A percentile compares a stretch with the other conserved stretches of the same genome.
These are phyloP conservation scores for Dioctria rufipes DNA, from an alignment of 2,888 invertebrate genomes.

Conservation along the genomic window DNA sequence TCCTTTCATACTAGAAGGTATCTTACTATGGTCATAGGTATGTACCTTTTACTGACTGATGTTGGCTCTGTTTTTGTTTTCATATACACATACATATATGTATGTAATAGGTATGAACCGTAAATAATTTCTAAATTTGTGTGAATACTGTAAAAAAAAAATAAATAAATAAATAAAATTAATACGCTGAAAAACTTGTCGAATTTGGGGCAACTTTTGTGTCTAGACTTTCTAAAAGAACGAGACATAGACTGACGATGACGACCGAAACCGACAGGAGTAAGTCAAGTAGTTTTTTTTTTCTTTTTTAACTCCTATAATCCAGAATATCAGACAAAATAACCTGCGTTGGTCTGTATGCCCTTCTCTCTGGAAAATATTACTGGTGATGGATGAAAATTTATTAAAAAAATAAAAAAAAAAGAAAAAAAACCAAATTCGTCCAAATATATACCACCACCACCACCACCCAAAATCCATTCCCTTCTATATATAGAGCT, in stretches of 20 bases:
- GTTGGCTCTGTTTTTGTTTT: not conserved
- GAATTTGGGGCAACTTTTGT: constrained; percentile 45
- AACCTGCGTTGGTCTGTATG: not conserved
- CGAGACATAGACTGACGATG: not conserved
- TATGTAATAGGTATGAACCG: not conserved
- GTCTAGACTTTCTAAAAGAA: constrained; percentile 31
- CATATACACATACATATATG: not conserved
- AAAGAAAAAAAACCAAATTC: constrained; percentile 9
- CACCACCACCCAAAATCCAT: not conserved
- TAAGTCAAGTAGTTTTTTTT: not conserved
- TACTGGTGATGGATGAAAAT: too few relatives aligned
- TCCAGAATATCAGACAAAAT: constrained; percentile 13
- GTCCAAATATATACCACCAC: constrained; percentile 10
- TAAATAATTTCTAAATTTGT: too few relatives aligned
- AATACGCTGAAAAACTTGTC: constrained; percentile 24
- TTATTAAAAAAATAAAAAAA: too few relatives aligned
- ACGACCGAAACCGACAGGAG: not conserved
- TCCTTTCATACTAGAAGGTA: not conserved
- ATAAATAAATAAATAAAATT: not conserved
- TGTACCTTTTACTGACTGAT: not conserved
- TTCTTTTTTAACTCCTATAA: not conserved
- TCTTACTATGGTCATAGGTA: too few relatives aligned
- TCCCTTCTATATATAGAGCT: too few relatives aligned
- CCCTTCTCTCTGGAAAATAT: not conserved
- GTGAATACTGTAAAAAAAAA: too few relatives aligned